Percentiles rank a stretch among this genome's conserved stretches.
These are phyloP conservation scores for Sylvietta virens DNA, from an alignment of 2,113 vertebrate genomes.

Conservation along the genomic window DNA sequence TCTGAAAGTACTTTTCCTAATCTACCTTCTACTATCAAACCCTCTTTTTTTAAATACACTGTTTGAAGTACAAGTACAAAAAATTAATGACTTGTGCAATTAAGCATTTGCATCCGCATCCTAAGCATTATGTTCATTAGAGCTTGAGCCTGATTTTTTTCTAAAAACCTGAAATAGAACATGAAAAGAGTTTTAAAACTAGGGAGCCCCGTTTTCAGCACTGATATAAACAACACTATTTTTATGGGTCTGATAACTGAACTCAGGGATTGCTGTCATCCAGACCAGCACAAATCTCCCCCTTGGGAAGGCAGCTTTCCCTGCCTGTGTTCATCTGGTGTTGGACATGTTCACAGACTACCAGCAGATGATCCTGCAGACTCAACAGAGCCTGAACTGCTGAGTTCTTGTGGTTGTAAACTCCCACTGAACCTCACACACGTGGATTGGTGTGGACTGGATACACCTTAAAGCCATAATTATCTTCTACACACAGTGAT, in stretches of 20 bases:
- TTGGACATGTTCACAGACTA: not conserved
- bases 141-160: not conserved
- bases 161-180: not conserved
- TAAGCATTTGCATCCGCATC: rapidly evolving
- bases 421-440: not conserved
- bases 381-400: not conserved
- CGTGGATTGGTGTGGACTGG: not conserved
- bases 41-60: not conserved
- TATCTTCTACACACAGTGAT: not conserved
- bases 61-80: not conserved
- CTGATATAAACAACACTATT: rapidly evolving
- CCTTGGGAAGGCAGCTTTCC: not conserved
- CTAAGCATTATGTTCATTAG: not conserved
- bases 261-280: not conserved
- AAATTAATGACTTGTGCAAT: not conserved
- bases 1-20: not conserved
- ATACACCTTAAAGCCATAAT: not conserved
- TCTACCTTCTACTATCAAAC: not conserved
- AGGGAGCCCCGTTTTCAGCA: not conserved
- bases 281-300: not conserved
- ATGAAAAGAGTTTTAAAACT: not conserved
- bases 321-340: not conserved
- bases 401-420: not conserved
- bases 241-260: not conserved
- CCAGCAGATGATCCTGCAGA: not conserved